Conservation (phyloP, 2,113 vertebrate species). For the Engraulis encrasicolus region DNA sequence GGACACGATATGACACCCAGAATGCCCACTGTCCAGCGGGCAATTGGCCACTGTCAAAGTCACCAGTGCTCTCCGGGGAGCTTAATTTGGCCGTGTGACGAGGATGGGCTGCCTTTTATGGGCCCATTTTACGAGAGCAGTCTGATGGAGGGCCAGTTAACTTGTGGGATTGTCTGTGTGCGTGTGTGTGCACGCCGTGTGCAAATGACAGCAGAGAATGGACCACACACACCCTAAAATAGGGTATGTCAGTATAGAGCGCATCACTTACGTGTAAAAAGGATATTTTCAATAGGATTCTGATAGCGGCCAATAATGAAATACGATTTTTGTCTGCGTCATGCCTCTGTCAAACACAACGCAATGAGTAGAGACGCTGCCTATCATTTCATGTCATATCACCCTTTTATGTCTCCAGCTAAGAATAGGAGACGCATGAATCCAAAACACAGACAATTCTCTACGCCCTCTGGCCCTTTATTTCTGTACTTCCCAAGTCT, state of each 20-base stretch:
- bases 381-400: neutral
- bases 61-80: neutral
- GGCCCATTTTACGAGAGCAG: conserved; percentile 1
- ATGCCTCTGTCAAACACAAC: neutral
- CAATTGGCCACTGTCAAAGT: conserved; percentile 5
- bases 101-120: conserved; percentile 3
- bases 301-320: neutral
- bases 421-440: neutral
- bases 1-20: neutral
- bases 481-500: neutral
- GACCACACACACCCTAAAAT: neutral
- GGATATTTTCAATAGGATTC: neutral
- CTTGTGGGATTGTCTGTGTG: conserved; percentile 10
- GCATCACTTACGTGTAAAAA: neutral
- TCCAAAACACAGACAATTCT: neutral
- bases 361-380: too few relatives aligned
- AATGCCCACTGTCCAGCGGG: neutral
- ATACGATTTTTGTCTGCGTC: neutral
- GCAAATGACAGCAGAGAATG: neutral
- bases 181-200: neutral
- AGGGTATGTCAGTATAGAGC: neutral
- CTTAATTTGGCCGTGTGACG: neutral
- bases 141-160: conserved; percentile 4
- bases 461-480: neutral
- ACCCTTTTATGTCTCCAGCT: neutral